A percentile compares a stretch with the other conserved stretches of the same genome.
Evolutionary conservation across 2,113 vertebrate genomes (phyloP).

Genomic region (Sander vitreus): DNA sequence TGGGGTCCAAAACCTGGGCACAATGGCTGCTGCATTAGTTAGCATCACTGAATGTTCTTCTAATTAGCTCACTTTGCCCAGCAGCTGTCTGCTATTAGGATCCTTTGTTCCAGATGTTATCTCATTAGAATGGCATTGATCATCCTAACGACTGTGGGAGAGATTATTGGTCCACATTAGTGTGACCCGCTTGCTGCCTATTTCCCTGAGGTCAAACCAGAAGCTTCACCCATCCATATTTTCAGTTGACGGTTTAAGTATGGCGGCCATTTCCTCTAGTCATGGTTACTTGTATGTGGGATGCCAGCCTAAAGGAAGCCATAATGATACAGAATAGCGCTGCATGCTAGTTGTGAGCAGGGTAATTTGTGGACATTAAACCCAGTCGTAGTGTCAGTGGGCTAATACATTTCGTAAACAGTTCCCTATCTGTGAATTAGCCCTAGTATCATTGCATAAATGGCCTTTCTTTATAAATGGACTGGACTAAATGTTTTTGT

Average conservation of each 20-base stretch:
- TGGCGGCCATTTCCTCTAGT: conserved; percentile 24
- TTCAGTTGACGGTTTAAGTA: conserved; percentile 49
- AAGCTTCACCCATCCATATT: conserved; percentile 64
- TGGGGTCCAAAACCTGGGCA: conserved; percentile 67
- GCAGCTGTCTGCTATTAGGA: conserved; percentile 86
- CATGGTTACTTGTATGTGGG: conserved; percentile 2
- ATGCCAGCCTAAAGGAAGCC: not conserved
- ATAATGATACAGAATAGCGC: not conserved
- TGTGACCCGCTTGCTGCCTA: conserved; percentile 64
- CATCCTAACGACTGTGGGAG: conserved; percentile 78
- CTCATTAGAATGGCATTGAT: conserved; percentile 84
- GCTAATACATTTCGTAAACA: conserved; percentile 10
- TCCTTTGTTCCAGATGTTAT: conserved; percentile 86
- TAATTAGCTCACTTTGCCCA: conserved; percentile 81
- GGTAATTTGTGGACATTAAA: conserved; percentile 26
- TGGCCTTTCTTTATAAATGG: conserved; percentile 29
- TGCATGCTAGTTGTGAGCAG: conserved; percentile 9
- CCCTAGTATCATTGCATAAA: conserved; percentile 16
- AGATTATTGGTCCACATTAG: conserved; percentile 80
- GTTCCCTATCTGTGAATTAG: conserved; percentile 26
- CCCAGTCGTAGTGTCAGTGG: conserved; percentile 3
- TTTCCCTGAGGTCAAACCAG: conserved; percentile 72
- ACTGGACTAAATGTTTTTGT: conserved; percentile 26
- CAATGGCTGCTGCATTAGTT: conserved; percentile 74
- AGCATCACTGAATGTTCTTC: conserved; percentile 71